These are phyloP conservation scores for Typhlomys cinereus DNA, from an alignment of 2,113 vertebrate genomes.

Conservation along the genomic window DNA sequence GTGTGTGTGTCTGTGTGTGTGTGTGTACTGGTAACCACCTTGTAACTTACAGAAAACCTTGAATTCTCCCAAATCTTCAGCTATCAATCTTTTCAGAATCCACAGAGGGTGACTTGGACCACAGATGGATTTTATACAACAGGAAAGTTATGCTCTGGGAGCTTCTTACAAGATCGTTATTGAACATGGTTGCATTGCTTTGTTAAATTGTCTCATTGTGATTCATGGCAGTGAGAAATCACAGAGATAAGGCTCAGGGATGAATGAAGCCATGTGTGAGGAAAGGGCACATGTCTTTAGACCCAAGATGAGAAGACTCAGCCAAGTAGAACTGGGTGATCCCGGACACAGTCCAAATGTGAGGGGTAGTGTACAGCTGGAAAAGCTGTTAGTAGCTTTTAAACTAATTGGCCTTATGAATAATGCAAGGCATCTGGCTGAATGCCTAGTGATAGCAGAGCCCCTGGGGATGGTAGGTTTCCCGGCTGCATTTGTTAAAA, in stretches of 20 bases:
- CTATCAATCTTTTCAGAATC: not conserved
- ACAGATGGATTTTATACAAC: fast-evolving
- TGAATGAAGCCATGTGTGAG: not conserved
- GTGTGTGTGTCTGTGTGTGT: too few relatives aligned
- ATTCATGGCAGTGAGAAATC: not conserved
- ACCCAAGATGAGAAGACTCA: not conserved
- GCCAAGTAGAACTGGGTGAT: fast-evolving
- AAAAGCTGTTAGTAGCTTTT: not conserved
- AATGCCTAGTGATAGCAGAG: not conserved
- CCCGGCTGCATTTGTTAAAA: conserved; percentile 44
- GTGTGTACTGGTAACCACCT: not conserved
- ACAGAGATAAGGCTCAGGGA: fast-evolving
- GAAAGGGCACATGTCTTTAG: fast-evolving
- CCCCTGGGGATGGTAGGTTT: not conserved
- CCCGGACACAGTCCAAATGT: not conserved
- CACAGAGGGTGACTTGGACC: too few relatives aligned
- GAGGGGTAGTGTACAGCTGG: not conserved
- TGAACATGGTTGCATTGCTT: fast-evolving
- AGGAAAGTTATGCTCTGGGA: not conserved
- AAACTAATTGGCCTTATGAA: not conserved
- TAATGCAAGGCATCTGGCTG: conserved; percentile 4
- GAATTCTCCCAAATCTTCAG: not conserved
- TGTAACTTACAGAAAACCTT: not conserved
- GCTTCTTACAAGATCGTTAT: fast-evolving
- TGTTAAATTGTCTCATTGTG: not conserved